phyloP scores from a whole-genome alignment of 2,113 vertebrate genomes.

The Garra rufa region DNA sequence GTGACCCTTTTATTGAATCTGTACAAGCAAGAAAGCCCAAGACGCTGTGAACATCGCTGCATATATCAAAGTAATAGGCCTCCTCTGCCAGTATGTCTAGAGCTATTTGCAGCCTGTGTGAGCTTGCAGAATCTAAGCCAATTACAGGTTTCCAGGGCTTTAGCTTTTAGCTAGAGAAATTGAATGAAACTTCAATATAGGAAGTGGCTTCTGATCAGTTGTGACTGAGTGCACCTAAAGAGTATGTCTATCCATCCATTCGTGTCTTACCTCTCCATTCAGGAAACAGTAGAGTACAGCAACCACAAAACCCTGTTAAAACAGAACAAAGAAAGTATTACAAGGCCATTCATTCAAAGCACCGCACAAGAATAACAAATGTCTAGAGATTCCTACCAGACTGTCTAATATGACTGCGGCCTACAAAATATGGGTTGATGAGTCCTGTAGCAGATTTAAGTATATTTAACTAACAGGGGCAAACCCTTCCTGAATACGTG shows the following conservation, averaged over 20 bases:
- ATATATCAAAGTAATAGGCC: constrained; percentile 31
- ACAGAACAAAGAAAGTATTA: too few relatives aligned
- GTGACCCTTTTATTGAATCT: constrained; percentile 29
- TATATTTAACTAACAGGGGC: constrained; percentile 1
- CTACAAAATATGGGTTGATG: constrained; percentile 12
- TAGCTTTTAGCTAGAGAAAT: background rate
- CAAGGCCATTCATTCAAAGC: too few relatives aligned
- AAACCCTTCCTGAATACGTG: constrained; percentile 29
- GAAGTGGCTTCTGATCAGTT: background rate
- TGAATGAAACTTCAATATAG: background rate
- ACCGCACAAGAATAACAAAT: too few relatives aligned
- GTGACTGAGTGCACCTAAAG: background rate
- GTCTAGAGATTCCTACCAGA: constrained; percentile 28
- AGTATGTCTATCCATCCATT: background rate
- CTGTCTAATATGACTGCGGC: constrained; percentile 28
- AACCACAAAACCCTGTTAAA: constrained; percentile 90
- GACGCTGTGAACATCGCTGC: constrained; percentile 6
- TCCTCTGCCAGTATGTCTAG: background rate
- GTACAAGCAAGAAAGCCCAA: background rate
- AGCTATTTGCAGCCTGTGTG: constrained; percentile 1
- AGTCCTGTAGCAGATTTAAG: background rate
- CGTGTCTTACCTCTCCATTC: constrained; percentile 89
- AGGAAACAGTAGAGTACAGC: constrained; percentile 97
- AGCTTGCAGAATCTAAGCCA: constrained; percentile 9
- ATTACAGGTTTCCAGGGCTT: background rate